Base-by-base conservation (phyloP, 1,140 invertebrate species). In the Hycleus phaleratus region DNA sequence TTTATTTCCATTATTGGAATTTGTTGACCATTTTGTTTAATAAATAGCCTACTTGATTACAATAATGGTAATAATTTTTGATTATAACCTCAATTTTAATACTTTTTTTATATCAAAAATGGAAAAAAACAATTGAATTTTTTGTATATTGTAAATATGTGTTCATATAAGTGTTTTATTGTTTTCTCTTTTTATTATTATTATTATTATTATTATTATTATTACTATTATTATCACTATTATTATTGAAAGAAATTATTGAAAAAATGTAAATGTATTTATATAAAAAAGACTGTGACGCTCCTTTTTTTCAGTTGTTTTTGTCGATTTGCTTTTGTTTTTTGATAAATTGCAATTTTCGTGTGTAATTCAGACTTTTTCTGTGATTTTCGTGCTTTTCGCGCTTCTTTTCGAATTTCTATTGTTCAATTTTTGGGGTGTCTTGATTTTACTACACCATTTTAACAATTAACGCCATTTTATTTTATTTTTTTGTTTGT, bases 61-160 rank as follows among this genome's bases (percentile, higher is more conserved):
- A 18, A 18, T 18, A 18, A 18, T 18, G 18, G 18, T 18, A 18
- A 18, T 18, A 18, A 1, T 18, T 18, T 18, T 18, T 18, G 18
- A 1, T 18, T 18, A 18, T 18, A 18, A 18, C 18, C 18, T 18
- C 18, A 18, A 18, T 18, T 18, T 18, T 18, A 18, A 18, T 18
- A 18, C 18, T 1, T 18, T 18, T 18, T 18, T 18, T 18, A 18
- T 18, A 18, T 18, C 18, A 18, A 18, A 18, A 18, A 18, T 18
- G 18, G 18, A 18, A 18, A 1, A 18, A 48, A 44, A 56, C 46
- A 38, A 48, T 56, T 49, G 24, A 49, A 43, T 58, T 68, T 66
- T 67, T 61, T 68, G 65, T 67, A 68, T 65, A 65, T 56, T 68
- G 67, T 68, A 68, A 52, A 68, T 68, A 68, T 62, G 60, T 68